phyloP scores from a whole-genome alignment of 2,113 vertebrate species.

The Sturnira hondurensis region DNA sequence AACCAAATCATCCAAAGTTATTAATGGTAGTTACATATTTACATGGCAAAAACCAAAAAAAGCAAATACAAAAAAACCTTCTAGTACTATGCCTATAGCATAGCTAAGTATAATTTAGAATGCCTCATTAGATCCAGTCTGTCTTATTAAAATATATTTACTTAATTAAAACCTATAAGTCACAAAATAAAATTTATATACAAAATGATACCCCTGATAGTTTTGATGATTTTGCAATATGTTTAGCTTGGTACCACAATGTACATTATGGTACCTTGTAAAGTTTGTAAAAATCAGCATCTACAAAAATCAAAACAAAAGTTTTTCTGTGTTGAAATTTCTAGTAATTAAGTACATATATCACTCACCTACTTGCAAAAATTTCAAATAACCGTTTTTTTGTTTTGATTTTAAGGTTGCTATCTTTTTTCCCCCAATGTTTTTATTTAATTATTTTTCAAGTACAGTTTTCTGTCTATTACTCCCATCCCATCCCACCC shows the following conservation, averaged over 20 bases:
- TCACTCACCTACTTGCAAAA: neutral
- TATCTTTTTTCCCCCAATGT: no score
- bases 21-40: neutral
- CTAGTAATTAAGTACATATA: neutral
- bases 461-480: no score
- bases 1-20: neutral
- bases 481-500: no score
- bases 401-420: neutral
- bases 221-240: neutral
- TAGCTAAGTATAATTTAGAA: neutral
- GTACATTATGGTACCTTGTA: neutral
- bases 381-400: neutral
- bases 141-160: neutral
- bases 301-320: neutral
- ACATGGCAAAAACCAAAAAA: neutral
- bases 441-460: no score
- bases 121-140: neutral
- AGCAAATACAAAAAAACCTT: neutral
- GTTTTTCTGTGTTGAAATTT: neutral
- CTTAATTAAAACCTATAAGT: neutral
- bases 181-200: neutral
- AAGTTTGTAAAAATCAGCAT: neutral
- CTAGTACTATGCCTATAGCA: no score
- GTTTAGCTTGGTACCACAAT: neutral
- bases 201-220: neutral